A percentile compares a stretch with the other conserved stretches of the same genome.
Conservation (phyloP, 2,888 invertebrate species). For the Lasius platythorax region DNA sequence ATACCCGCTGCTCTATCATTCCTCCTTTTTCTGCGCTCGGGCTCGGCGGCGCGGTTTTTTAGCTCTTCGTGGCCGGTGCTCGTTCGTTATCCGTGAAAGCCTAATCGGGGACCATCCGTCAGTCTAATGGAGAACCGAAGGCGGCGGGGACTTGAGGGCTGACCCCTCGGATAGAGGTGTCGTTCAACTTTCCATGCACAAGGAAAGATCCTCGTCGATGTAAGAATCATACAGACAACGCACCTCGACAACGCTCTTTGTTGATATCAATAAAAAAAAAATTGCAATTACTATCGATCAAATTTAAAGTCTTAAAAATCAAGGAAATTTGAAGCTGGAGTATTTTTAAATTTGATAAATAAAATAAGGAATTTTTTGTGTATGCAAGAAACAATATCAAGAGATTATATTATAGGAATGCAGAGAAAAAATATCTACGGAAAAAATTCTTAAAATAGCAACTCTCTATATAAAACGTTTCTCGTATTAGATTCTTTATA, state of each 20-base stretch:
- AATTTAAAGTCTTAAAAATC: neutral
- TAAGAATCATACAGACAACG: conserved; percentile 13
- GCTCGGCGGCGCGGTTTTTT: conserved; percentile 50
- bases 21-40: conserved; percentile 53
- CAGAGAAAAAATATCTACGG: too few species aligned
- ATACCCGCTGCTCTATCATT: conserved; percentile 47
- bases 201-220: conserved; percentile 53
- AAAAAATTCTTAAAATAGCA: too few species aligned
- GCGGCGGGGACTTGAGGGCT: conserved; percentile 55
- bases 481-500: too few species aligned
- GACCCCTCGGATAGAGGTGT: conserved; percentile 60
- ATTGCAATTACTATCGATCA: neutral
- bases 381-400: neutral
- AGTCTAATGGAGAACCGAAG: conserved; percentile 77
- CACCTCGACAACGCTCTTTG: neutral
- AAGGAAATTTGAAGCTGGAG: neutral
- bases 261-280: neutral
- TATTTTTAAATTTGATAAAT: neutral
- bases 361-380: neutral
- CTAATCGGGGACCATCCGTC: conserved; percentile 80
- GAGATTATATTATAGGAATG: neutral
- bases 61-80: conserved; percentile 53
- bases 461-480: neutral
- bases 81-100: conserved; percentile 75
- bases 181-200: conserved; percentile 68